Evolutionary conservation across 2,797 vertebrate species (phyloP), one percentile per base, ranked within the genome.

Genomic region (Cynopterus sphinx): DNA sequence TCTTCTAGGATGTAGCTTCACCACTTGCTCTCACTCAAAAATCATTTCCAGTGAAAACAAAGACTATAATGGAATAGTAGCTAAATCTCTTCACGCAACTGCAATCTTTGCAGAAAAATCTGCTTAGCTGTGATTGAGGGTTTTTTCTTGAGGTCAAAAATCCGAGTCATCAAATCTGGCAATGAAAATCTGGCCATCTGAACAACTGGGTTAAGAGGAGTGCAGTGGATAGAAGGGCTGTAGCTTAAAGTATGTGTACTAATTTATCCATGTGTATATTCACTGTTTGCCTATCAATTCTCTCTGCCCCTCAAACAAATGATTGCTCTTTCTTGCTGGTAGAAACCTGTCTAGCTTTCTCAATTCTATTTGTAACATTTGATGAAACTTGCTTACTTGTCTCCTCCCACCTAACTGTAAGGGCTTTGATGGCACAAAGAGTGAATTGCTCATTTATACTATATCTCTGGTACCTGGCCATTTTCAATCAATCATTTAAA

Each of bases 1-100:
- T 94, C 92, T 91, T 91, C 84, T 93, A 81, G 75, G 65, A 93
- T 87, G n/a, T 70, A 91, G 90, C 77, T 75, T 83, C 39, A 59
- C 55, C 31, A 83, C 31, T 83, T 90, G 61, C 53, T 95, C 67
- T 92, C 55, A 49, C 77, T 82, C 77, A 85, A 73, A 88, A 88
- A 88, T 84, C 53, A 70, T 63, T 93, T 82, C 81, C 85, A 92
- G 59, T 24, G 53, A 92, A 78, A 97, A 88, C 33, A 92, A 92
- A 87, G 90, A 74, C 83, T 78, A 24, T 41, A 85, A 89, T 0
- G 9, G 19, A 41, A 78, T n/a, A 63, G 41, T 19, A 67, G 68
- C 59, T 79, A 87, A 63, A 93, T 78, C 43, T 71, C n/a, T 77
- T 41, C 33, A 51, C 39, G 28, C 13, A 87, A 81, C 67, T 26